Percentiles rank a stretch among this genome's conserved stretches.
These are phyloP conservation scores for Spialia ferax DNA, from an alignment of 2,888 invertebrate genomes.

Conservation along the genomic window DNA sequence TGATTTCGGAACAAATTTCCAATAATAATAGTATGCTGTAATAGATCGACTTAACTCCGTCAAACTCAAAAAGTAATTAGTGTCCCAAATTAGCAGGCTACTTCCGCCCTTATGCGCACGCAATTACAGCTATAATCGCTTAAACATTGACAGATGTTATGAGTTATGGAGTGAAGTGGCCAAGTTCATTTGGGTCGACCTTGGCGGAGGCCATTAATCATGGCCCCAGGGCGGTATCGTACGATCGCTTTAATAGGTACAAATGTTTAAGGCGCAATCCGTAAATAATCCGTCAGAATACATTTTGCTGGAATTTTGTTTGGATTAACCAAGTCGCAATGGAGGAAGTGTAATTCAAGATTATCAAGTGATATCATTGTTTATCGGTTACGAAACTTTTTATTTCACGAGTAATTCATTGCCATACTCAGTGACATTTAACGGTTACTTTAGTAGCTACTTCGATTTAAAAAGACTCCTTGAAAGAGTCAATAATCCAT, in stretches of 20 bases:
- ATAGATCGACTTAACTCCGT: slow-evolving; percentile 23
- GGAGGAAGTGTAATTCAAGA: too few relatives aligned
- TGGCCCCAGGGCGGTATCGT: slow-evolving; percentile 26
- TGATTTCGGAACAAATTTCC: slow-evolving; percentile 20
- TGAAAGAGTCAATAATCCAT: too few relatives aligned
- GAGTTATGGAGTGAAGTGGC: slow-evolving; percentile 24
- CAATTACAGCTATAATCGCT: slow-evolving; percentile 26
- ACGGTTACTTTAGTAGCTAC: too few relatives aligned
- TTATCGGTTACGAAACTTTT: too few relatives aligned
- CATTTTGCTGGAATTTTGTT: background rate
- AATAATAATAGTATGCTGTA: slow-evolving; percentile 28
- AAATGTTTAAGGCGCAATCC: slow-evolving; percentile 25
- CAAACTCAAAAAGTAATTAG: slow-evolving; percentile 31
- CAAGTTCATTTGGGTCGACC: slow-evolving; percentile 29
- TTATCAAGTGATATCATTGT: too few relatives aligned
- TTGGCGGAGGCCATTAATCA: slow-evolving; percentile 34
- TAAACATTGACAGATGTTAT: slow-evolving; percentile 28
- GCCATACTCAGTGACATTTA: too few relatives aligned
- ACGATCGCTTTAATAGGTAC: slow-evolving; percentile 32
- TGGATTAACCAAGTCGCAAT: too few relatives aligned
- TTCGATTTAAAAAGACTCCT: too few relatives aligned
- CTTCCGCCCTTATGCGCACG: slow-evolving; percentile 24
- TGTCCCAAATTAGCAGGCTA: slow-evolving; percentile 20
- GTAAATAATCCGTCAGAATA: slow-evolving; percentile 23
- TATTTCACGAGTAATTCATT: too few relatives aligned